phyloP scores from a whole-genome alignment of 2,113 vertebrate genomes.

The Brachyistius frenatus region DNA sequence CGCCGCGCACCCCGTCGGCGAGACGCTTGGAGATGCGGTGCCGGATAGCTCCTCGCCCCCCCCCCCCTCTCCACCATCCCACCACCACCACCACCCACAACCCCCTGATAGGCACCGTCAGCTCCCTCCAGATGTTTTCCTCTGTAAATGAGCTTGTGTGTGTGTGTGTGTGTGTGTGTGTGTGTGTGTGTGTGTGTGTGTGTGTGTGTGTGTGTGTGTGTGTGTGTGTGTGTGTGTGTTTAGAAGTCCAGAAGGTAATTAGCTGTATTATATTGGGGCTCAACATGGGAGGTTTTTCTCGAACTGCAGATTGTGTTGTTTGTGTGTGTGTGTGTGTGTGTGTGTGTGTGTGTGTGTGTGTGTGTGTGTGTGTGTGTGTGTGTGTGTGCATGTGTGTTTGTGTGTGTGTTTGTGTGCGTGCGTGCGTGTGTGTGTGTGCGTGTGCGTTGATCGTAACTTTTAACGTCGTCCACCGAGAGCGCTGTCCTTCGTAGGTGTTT shows the following conservation, averaged over 20 bases:
- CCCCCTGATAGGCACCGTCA: too few species aligned
- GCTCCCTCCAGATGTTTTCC: slow-evolving; percentile 51
- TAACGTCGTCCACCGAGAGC: slow-evolving; percentile 4
- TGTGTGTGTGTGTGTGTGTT: slow-evolving; percentile 1
- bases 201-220: too few species aligned
- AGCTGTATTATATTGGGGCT: slow-evolving; percentile 1
- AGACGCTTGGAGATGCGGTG: slow-evolving; percentile 60
- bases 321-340: too few species aligned
- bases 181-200: too few species aligned
- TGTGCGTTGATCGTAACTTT: too few species aligned
- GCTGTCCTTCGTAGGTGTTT: background rate
- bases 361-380: too few species aligned
- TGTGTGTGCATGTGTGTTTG: slow-evolving; percentile 3
- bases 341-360: too few species aligned
- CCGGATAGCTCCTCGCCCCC: slow-evolving; percentile 59
- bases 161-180: too few species aligned
- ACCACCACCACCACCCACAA: too few species aligned
- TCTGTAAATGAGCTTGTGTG: slow-evolving; percentile 3
- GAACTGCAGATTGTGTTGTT: background rate
- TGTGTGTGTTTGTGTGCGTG: too few species aligned
- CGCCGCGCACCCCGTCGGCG: slow-evolving; percentile 47
- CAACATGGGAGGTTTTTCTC: slow-evolving; percentile 1
- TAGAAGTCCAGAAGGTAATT: slow-evolving; percentile 16
- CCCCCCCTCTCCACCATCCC: too few species aligned
- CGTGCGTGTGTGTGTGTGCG: too few species aligned